phyloP scores from a whole-genome alignment of 1,140 invertebrate species.

The Helicoverpa zea region DNA sequence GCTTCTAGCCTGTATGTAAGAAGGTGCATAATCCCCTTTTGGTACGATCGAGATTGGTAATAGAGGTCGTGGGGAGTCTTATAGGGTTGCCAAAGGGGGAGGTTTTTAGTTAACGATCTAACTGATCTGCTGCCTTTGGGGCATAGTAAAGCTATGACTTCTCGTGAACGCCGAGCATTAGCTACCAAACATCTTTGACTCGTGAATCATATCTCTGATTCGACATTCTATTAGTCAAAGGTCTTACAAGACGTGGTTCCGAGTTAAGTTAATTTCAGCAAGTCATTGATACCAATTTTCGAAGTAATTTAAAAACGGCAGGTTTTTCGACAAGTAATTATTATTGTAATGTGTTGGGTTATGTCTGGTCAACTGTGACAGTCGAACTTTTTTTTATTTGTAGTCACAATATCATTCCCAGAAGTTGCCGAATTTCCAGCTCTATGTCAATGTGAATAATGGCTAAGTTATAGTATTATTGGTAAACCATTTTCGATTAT shows the following conservation, averaged over 20 bases:
- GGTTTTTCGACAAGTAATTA: neutral
- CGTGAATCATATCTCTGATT: too few relatives aligned
- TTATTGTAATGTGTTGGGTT: conserved; percentile 1
- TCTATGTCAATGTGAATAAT: too few relatives aligned
- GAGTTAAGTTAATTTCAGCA: neutral
- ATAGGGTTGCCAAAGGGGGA: neutral
- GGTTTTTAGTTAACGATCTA: neutral
- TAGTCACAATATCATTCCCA: too few relatives aligned
- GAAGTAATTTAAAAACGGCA: neutral
- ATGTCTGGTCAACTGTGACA: neutral
- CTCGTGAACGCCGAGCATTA: neutral
- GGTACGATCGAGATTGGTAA: too few relatives aligned
- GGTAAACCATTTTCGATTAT: too few relatives aligned
- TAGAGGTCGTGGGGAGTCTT: neutral
- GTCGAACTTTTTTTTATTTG: too few relatives aligned
- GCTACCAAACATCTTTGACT: neutral
- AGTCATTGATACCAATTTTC: conserved; percentile 1
- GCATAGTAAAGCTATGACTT: neutral
- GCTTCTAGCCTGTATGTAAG: too few relatives aligned
- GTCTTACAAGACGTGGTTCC: neutral
- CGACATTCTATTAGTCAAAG: too few relatives aligned
- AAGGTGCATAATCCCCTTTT: neutral
- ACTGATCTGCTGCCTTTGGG: neutral
- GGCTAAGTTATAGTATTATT: too few relatives aligned
- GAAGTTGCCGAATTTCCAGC: too few relatives aligned